Evolutionary conservation across 2,113 vertebrate species (phyloP).

Genomic region (Delphinapterus leucas): DNA sequence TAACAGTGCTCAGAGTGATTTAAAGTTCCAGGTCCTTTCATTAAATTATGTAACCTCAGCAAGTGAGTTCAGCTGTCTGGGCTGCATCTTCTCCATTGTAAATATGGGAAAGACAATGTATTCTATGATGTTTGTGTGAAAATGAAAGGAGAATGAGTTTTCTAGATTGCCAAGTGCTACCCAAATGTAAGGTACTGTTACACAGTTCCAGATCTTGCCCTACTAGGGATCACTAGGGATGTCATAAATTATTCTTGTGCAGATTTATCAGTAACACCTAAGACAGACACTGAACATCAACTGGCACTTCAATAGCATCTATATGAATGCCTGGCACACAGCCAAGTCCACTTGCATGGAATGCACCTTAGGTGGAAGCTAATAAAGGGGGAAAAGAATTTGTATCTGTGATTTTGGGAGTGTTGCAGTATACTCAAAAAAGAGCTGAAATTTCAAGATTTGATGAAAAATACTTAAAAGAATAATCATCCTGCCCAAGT

Average conservation of each 20-base stretch:
- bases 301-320: not conserved
- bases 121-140: not conserved
- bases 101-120: not conserved
- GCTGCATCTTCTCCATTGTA: not conserved
- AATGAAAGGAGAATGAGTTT: conserved; percentile 23
- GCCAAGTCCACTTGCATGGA: not conserved
- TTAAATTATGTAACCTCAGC: not conserved
- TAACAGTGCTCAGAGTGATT: not conserved
- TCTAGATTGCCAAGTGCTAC: not conserved
- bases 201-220: not conserved
- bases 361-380: not conserved
- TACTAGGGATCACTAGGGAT: not conserved
- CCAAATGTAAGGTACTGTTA: not conserved
- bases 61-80: not conserved
- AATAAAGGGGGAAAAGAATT: not conserved
- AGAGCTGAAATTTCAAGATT: not conserved
- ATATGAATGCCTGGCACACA: not conserved
- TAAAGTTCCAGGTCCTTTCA: not conserved
- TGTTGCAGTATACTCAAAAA: not conserved
- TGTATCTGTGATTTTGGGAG: not conserved
- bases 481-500: not conserved
- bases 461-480: conserved; percentile 3
- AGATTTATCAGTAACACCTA: not conserved
- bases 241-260: not conserved
- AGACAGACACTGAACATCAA: not conserved